Base-by-base conservation (phyloP, 2,113 vertebrate species). In the Ailurus styani region DNA sequence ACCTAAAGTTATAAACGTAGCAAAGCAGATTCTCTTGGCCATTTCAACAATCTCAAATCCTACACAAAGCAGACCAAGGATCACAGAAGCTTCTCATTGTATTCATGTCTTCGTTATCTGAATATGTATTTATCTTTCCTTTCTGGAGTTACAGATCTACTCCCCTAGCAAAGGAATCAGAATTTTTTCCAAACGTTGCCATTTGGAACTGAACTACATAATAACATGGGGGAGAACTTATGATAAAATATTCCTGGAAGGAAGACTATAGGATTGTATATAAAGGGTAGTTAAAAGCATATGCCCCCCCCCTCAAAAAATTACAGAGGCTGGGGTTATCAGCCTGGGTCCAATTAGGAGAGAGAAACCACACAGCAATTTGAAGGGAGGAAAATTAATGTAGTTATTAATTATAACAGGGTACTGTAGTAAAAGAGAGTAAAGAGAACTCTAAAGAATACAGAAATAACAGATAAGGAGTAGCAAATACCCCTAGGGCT, bases 31-130 rank as follows among this genome's bases (percentile, higher is more conserved):
- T 97, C 52, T 84, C 57, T 90, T 77, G 57, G 45, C 90, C 50
- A 72, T 89, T 96, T 95, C 84, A 73, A 90, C 62, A 90, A 90
- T 75, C 93, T 87, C 54, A 68, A 95, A 64, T 96, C 77, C 70
- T 55, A 81, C 50, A 86, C 50, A 91, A 91, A 94, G 64, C 50
- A 86, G 62, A 79, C 73, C 82, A 91, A 87, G 50, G 37, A 72
- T 54, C 62, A 68, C 3, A 88, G 77, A 87, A 79, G 8, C 27
- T 37, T 70, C 66, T 86, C 25, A 62, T n/a, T 77, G 2, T 50
- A 34, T 77, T 77, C 37, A 23, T 47, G 64, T 77, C 54, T 90
- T 77, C 64, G 34, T 37, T 55, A 70, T 73, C 20, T 47, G 29
- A 96, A n/a, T 96, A 52, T 72, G 27, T 75, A 17, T 85, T 88